phyloP scores from a whole-genome alignment of 2,797 vertebrate species.

The Acomys russatus region DNA sequence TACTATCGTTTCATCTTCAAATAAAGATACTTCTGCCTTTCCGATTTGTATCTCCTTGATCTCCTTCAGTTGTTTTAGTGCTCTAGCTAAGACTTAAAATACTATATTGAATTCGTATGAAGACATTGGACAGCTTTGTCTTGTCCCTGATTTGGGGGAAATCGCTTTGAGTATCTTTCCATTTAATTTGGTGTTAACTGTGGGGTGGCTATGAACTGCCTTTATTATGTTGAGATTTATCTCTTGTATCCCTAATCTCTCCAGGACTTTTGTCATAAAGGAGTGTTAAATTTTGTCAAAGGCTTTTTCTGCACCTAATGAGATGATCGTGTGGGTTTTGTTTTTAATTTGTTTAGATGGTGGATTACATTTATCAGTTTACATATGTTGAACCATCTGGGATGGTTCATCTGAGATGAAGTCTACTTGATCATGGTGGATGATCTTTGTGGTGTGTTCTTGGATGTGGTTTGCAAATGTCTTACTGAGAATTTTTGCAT shows the following conservation, averaged over 20 bases:
- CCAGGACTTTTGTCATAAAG: too few species aligned
- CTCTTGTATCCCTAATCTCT: not conserved
- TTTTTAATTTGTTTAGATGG: not conserved
- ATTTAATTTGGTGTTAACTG: not conserved
- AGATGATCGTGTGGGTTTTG: not conserved
- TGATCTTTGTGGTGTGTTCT: too few species aligned
- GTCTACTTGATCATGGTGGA: not conserved
- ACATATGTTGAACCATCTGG: not conserved
- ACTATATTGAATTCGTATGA: not conserved
- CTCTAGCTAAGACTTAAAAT: not conserved
- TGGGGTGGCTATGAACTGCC: not conserved
- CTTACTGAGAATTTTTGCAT: not conserved
- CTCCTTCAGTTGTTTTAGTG: not conserved
- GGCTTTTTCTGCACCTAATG: not conserved
- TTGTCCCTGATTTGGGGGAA: not conserved
- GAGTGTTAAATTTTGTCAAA: not conserved
- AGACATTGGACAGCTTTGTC: not conserved
- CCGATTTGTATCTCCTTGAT: not conserved
- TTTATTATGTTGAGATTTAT: not conserved
- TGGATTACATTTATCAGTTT: not conserved
- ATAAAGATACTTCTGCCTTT: not conserved
- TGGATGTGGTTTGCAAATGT: not conserved
- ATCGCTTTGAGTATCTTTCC: not conserved
- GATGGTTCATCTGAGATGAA: not conserved
- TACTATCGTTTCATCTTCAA: not conserved